A percentile compares a stretch with the other conserved stretches of the same genome.
phyloP scores from a whole-genome alignment of 2,888 invertebrate genomes.

The Thymelicus acteon region DNA sequence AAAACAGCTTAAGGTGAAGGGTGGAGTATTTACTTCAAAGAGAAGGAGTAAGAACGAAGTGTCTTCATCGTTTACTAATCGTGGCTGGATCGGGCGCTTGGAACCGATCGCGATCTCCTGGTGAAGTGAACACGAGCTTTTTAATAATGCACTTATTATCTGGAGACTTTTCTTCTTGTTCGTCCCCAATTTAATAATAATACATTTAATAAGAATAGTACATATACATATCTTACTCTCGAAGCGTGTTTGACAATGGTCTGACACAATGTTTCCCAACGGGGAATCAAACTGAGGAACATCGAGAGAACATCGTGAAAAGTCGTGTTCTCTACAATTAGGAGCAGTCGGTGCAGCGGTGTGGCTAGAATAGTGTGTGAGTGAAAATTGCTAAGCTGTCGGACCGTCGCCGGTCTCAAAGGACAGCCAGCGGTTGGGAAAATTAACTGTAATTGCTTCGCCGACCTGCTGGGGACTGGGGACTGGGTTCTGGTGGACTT shows the following conservation, averaged over 20 bases:
- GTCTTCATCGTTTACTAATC: no score
- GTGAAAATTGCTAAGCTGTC: conserved; percentile 42
- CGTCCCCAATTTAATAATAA: no score
- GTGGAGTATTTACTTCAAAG: no score
- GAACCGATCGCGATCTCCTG: no score
- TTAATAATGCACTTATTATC: no score
- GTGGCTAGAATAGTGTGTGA: conserved; percentile 36
- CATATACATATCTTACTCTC: no score
- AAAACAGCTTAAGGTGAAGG: no score
- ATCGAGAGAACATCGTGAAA: background rate
- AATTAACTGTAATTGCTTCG: conserved; percentile 48
- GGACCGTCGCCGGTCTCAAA: conserved; percentile 41
- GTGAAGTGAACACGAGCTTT: no score
- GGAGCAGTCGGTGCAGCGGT: background rate
- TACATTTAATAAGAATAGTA: no score
- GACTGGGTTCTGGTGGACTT: conserved; percentile 12
- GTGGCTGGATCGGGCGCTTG: no score
- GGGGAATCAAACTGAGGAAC: background rate
- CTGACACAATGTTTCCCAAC: background rate
- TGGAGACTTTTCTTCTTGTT: no score
- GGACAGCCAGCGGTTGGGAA: conserved; percentile 39
- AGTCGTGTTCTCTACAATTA: background rate
- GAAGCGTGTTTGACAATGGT: background rate
- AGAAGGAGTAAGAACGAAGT: no score
- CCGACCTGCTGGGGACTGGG: background rate